phyloP scores from a whole-genome alignment of 1,140 invertebrate genomes.

The Caerostris darwini region DNA sequence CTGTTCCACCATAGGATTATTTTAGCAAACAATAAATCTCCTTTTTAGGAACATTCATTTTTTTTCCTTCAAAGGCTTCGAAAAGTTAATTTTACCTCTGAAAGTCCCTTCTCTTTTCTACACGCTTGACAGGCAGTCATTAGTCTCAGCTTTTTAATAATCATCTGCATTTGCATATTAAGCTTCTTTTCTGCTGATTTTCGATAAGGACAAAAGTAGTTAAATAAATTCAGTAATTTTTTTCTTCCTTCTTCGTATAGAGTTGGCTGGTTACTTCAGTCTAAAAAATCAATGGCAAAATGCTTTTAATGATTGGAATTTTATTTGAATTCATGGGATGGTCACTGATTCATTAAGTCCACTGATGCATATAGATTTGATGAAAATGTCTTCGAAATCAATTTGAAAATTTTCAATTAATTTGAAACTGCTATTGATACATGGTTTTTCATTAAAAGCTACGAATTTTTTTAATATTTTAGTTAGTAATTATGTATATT shows the following conservation, averaged over 20 bases:
- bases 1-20: conserved; percentile 17
- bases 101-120: conserved; percentile 15
- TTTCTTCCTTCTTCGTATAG: not conserved
- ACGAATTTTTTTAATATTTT: no score
- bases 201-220: conserved; percentile 1
- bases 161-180: conserved; percentile 37
- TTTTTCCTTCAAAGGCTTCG: not conserved
- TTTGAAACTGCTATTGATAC: fast-evolving
- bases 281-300: not conserved
- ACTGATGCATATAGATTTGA: no score
- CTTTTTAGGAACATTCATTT: not conserved
- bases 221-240: not conserved
- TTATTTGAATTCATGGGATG: not conserved
- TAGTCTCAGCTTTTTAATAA: conserved; percentile 47
- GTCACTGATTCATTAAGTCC: no score
- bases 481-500: no score
- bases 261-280: not conserved
- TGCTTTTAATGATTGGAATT: not conserved
- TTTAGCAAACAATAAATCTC: conserved; percentile 38
- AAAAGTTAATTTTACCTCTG: conserved; percentile 40
- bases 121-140: not conserved
- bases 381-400: no score
- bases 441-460: no score
- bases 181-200: not conserved
- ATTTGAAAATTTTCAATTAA: no score